phyloP scores from a whole-genome alignment of 2,797 vertebrate species.

The Syngnathus acus region DNA sequence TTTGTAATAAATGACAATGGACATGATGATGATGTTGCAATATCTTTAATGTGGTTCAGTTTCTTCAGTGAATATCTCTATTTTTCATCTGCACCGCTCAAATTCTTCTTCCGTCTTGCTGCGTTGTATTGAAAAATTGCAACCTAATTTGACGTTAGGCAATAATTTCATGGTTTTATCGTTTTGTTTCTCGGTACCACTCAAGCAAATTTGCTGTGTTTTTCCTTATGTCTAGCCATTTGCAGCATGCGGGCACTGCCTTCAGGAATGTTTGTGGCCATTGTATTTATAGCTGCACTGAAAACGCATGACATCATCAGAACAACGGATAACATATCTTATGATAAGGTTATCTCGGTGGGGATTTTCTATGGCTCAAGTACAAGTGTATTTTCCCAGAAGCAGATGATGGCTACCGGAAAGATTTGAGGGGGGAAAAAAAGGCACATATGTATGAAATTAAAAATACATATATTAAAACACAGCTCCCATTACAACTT shows the following conservation, averaged over 20 bases:
- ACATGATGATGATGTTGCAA: not conserved
- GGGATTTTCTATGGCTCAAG: conserved; percentile 31
- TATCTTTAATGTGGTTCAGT: not conserved
- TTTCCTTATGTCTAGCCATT: not conserved
- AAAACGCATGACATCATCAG: conserved; percentile 60
- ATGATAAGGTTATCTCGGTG: conserved; percentile 53
- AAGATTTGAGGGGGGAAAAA: conserved; percentile 23
- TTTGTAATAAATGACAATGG: not conserved
- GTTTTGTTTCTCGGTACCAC: not conserved
- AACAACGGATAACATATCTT: conserved; percentile 54
- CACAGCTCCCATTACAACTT: conserved; percentile 2
- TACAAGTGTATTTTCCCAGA: conserved; percentile 24
- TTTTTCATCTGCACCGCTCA: not conserved
- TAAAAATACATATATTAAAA: not conserved
- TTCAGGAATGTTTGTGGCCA: conserved; percentile 40
- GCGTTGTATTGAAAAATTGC: not conserved
- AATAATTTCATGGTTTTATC: not conserved
- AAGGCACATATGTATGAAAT: conserved; percentile 7
- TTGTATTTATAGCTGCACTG: conserved; percentile 56
- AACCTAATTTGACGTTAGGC: not conserved
- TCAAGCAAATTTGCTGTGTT: not conserved
- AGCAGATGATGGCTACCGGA: conserved; percentile 19
- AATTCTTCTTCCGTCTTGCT: not conserved
- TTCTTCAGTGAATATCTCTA: not conserved
- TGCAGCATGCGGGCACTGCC: conserved; percentile 1